These are phyloP conservation scores for Tenthredo scrophulariae DNA, from an alignment of 2,888 invertebrate genomes.

Conservation along the genomic window DNA sequence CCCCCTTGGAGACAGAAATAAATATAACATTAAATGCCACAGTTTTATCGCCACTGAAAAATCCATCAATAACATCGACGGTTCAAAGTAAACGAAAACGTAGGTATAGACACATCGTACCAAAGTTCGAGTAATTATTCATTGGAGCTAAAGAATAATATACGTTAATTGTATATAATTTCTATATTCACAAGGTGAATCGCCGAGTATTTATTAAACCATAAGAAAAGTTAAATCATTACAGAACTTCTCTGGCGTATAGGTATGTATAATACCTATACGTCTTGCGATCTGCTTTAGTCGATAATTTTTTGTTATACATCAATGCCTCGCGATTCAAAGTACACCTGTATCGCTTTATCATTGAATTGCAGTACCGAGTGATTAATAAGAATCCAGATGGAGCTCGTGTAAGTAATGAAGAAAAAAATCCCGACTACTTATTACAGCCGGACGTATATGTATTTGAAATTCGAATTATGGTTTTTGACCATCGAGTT, in stretches of 20 bases:
- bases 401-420: neutral
- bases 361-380: neutral
- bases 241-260: neutral
- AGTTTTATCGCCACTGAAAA: neutral
- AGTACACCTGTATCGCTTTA: conserved; percentile 27
- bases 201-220: neutral
- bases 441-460: neutral
- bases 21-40: neutral
- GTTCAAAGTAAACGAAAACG: neutral
- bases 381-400: conserved; percentile 29
- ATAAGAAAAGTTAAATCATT: conserved; percentile 32
- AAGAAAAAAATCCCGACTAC: neutral
- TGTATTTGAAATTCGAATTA: neutral
- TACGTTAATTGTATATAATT: conserved; percentile 45
- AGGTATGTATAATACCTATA: too few species aligned
- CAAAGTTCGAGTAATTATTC: too few species aligned
- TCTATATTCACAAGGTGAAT: neutral
- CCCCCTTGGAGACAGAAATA: neutral
- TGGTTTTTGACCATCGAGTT: neutral
- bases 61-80: conserved; percentile 24
- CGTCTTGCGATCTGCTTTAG: conserved; percentile 12
- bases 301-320: conserved; percentile 15
- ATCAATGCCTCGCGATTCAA: neutral
- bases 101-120: too few species aligned
- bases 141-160: neutral